phyloP scores from a whole-genome alignment of 2,888 invertebrate species.

The Portevinia maculata region DNA sequence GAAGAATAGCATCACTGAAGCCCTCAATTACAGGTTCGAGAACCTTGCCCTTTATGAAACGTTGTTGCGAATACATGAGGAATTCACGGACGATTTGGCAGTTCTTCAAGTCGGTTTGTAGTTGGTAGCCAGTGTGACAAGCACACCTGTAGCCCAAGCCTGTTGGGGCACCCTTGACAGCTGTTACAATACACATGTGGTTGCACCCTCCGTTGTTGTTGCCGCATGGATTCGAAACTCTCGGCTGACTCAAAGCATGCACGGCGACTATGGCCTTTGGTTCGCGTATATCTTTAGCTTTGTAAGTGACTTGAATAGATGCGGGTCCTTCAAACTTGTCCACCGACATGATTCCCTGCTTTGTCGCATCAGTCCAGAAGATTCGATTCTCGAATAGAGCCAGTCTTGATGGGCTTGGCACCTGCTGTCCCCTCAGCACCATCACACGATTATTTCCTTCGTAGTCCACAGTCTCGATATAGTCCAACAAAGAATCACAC shows the following conservation, averaged over 20 bases:
- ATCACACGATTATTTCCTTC: constrained; percentile 92
- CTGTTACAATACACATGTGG: constrained; percentile 96
- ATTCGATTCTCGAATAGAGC: constrained; percentile 93
- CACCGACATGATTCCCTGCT: constrained; percentile 93
- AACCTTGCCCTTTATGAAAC: constrained; percentile 97
- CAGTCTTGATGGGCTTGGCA: constrained; percentile 92
- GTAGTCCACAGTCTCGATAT: constrained; percentile 98
- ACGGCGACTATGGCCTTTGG: constrained; percentile 93
- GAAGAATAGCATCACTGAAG: constrained; percentile 97
- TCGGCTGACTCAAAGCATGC: constrained; percentile 90
- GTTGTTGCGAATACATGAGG: constrained; percentile 96
- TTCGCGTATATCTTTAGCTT: constrained; percentile 90
- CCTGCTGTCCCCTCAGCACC: constrained; percentile 91
- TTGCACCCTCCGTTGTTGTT: constrained; percentile 94
- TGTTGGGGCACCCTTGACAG: constrained; percentile 85
- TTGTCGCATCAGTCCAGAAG: constrained; percentile 96
- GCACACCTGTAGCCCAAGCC: constrained; percentile 95
- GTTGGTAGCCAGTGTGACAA: constrained; percentile 93
- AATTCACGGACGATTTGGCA: constrained; percentile 94
- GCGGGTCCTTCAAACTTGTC: constrained; percentile 92
- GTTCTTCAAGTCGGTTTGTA: constrained; percentile 89
- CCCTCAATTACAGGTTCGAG: constrained; percentile 94
- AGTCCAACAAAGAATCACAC: constrained; percentile 97
- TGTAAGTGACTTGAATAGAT: constrained; percentile 91
- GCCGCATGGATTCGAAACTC: constrained; percentile 92